These are phyloP conservation scores for Polymixis lichenea DNA, from an alignment of 2,888 invertebrate genomes.

Conservation along the genomic window DNA sequence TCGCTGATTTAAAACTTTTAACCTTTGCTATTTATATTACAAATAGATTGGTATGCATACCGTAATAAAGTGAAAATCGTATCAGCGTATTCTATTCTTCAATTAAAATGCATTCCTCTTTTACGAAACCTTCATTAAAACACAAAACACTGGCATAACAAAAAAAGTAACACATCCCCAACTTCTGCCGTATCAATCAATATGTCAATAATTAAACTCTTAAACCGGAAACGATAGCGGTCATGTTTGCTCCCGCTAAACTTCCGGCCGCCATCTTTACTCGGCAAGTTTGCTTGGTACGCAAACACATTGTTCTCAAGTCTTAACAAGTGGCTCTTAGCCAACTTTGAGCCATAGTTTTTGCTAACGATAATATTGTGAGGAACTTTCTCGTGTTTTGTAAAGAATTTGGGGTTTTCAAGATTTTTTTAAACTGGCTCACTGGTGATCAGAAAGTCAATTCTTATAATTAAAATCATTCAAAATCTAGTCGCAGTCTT, in stretches of 20 bases:
- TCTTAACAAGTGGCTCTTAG: constrained; percentile 68
- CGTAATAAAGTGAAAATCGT: neutral
- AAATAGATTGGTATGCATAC: neutral
- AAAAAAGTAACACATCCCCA: neutral
- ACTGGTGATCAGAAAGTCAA: neutral
- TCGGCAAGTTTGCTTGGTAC: constrained; percentile 67
- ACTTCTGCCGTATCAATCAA: constrained; percentile 51
- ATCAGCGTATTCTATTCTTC: neutral
- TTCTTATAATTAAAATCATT: too few relatives aligned
- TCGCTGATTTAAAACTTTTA: neutral
- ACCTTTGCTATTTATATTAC: neutral
- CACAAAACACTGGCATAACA: neutral
- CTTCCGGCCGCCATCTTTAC: constrained; percentile 70
- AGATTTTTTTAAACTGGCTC: neutral
- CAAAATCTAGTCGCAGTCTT: too few relatives aligned
- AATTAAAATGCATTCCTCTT: neutral
- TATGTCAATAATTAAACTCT: constrained; percentile 56
- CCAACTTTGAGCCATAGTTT: constrained; percentile 65
- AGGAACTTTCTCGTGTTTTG: neutral
- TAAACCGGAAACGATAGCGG: constrained; percentile 64
- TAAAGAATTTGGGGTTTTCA: constrained; percentile 5
- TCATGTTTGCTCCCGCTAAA: constrained; percentile 68
- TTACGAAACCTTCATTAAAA: neutral
- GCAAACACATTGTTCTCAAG: constrained; percentile 68
- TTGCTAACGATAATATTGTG: constrained; percentile 57